Base-by-base conservation (phyloP, 2,113 vertebrate species). In the Tupaia tana region DNA sequence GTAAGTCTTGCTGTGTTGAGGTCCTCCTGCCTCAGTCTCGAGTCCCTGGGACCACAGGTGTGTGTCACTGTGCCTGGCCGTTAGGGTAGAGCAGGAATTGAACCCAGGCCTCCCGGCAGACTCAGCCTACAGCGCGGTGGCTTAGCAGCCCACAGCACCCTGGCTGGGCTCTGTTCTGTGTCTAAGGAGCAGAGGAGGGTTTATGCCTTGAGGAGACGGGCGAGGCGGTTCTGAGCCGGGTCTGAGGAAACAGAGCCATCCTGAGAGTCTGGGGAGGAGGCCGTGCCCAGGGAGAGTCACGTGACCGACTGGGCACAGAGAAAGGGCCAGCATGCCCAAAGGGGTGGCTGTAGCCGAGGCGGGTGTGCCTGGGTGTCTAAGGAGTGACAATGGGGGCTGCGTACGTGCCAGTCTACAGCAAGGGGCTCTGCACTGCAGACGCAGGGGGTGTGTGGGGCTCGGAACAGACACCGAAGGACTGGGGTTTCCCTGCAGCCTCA, bases 401-500 rank as follows among this genome's bases (percentile, higher is more conserved):
- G 27, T 6, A 31, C 64, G 2, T 74, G 71, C 63, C 75, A 66
- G 31, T 27, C 70, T 31, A 1, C 2, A 20, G 91, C 56, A 61
- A 52, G 34, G 18, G 27, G 24, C 59, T 83, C 56, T 66, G 87
- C 31, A 29, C 31, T 27, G 7, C 52, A 31, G 31, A 87, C 34
- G 56, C 63, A 24, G 34, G 63, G 11, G 20, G n/a, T 1, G 18
- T 92, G 43, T 64, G 13, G 0, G 34, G 69, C 69, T 70, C 14
- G 54, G 59, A 27, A 67, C 34, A 31, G 34, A 86, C 69, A 34
- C 4, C 1, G 61, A 77, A 85, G 15, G 89, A 24, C 14, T 9
- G 12, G 29, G 64, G 70, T 73, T 89, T 18, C 24, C 56, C 34
- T 29, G 52, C 31, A n/a, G 61, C 31, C 79, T 96, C 96, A 99